Percentiles rank a stretch among this genome's conserved stretches.
Conservation (phyloP, 2,888 invertebrate species). For the Cataglyphis cursor region DNA sequence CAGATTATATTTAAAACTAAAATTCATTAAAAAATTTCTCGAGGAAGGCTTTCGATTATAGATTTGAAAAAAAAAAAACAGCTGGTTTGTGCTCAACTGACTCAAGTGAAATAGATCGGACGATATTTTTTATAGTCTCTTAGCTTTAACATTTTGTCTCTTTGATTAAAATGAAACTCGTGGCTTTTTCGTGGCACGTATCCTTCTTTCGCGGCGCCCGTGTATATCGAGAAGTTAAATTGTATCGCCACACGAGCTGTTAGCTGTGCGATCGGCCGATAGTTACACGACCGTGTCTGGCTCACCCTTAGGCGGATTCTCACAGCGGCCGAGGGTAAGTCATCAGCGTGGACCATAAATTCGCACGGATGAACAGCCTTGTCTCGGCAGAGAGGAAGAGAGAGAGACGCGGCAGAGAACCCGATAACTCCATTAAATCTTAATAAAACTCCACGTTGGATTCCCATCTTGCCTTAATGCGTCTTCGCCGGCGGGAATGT, state of each 20-base stretch:
- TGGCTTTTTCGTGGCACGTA: not conserved
- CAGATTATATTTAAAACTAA: not conserved
- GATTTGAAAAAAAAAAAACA: not conserved
- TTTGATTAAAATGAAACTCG: not conserved
- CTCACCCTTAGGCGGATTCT: slow-evolving; percentile 60
- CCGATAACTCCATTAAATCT: slow-evolving; percentile 74
- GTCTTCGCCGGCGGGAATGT: slow-evolving; percentile 52
- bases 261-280: slow-evolving; percentile 33
- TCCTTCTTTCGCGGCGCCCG: slow-evolving; percentile 21
- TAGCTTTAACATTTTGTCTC: not conserved
- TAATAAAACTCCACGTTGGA: slow-evolving; percentile 63
- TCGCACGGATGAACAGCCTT: slow-evolving; percentile 62
- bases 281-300: slow-evolving; percentile 42
- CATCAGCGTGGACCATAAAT: slow-evolving; percentile 64
- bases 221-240: slow-evolving; percentile 45
- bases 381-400: slow-evolving; percentile 31
- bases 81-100: not conserved
- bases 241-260: slow-evolving; percentile 42
- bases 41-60: not conserved
- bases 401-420: slow-evolving; percentile 44
- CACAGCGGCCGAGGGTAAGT: slow-evolving; percentile 51
- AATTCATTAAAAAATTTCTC: not conserved
- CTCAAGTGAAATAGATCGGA: not conserved
- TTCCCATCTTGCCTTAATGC: slow-evolving; percentile 56
- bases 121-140: not conserved